Evolutionary conservation across 1,140 invertebrate genomes (phyloP), one percentile per base, ranked within the genome.

Genomic region (Drosophila rufa): DNA sequence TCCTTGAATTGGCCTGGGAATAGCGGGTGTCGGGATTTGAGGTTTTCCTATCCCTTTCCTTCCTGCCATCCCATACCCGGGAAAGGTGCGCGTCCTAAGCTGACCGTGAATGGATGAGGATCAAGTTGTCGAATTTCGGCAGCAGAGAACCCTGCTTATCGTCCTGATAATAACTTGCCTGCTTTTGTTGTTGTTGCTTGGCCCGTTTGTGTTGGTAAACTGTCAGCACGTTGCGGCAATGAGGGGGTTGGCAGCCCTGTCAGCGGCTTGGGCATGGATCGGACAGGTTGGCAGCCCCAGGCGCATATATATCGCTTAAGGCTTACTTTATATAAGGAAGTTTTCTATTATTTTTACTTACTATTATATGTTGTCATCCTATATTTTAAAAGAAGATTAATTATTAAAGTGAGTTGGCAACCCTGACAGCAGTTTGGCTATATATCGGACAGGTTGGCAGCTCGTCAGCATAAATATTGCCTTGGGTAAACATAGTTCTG

Each of bases 31-130:
- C 51, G 33, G 67, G 69, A 71, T 73, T 73, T 59, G 45, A 27
- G 46, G 9, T 27, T 15, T 9, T 22, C 22, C 2, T 14, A 33
- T 57, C 14, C 9, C 33, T n/a, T 8, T 9, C 15, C 38, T n/a
- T 8, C 3, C 19, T 27, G 8, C 9, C 30, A 11, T 15, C 6
- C 30, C 33, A 50, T 14, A 46, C 4, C 11, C 19, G 25, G 17
- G 25, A 67, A 68, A 69, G 38, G 46, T 53, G 33, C 59, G 19
- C 47, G 4, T 38, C 47, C 67, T 69, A 69, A 69, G 67, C 67
- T 71, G 69, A 71, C 53, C 67, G 51, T 69, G 67, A 57, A 58
- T 47, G 66, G 50, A 71, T 58, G 43, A 58, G 69, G 69, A 71
- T 71, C 69, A 70, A 57, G 50, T 70, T 71, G 48, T 70, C 50